phyloP scores from a whole-genome alignment of 2,113 vertebrate species.

The Jacana jacana region DNA sequence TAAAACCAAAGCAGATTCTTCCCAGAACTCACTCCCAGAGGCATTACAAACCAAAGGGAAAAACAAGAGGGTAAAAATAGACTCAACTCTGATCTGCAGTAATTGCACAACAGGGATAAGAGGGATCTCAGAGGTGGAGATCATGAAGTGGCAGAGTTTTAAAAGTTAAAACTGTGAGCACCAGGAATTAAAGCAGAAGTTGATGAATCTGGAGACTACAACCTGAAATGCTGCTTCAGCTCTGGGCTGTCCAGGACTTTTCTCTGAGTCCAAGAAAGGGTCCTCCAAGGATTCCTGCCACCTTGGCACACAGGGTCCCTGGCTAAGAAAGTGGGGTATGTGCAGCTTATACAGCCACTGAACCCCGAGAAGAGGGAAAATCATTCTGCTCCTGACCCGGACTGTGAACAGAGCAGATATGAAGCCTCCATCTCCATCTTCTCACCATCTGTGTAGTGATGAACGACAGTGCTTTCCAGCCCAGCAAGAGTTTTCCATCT shows the following conservation, averaged over 20 bases:
- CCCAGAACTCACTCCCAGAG: conserved; percentile 57
- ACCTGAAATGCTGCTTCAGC: neutral
- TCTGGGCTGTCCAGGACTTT: neutral
- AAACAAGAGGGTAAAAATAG: conserved; percentile 68
- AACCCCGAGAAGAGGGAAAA: neutral
- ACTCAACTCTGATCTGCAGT: conserved; percentile 56
- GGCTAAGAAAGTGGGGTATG: neutral
- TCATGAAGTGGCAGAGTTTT: conserved; percentile 6
- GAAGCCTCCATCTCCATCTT: neutral
- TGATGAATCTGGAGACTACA: neutral
- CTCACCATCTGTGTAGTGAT: neutral
- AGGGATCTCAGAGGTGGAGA: conserved; percentile 46
- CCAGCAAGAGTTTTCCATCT: neutral
- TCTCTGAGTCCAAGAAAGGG: neutral
- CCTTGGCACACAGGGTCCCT: neutral
- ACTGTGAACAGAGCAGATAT: neutral
- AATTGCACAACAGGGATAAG: conserved; percentile 59
- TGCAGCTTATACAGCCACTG: neutral
- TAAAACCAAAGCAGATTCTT: conserved; percentile 60
- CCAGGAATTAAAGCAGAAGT: neutral
- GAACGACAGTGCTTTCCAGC: neutral
- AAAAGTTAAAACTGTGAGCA: conserved; percentile 20
- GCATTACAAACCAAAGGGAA: conserved; percentile 37
- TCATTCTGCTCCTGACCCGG: neutral
- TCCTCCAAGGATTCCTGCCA: neutral